Percentiles rank a stretch among this genome's conserved stretches.
Conservation (phyloP, 2,888 invertebrate species). For the Phyllotreta striolata region DNA sequence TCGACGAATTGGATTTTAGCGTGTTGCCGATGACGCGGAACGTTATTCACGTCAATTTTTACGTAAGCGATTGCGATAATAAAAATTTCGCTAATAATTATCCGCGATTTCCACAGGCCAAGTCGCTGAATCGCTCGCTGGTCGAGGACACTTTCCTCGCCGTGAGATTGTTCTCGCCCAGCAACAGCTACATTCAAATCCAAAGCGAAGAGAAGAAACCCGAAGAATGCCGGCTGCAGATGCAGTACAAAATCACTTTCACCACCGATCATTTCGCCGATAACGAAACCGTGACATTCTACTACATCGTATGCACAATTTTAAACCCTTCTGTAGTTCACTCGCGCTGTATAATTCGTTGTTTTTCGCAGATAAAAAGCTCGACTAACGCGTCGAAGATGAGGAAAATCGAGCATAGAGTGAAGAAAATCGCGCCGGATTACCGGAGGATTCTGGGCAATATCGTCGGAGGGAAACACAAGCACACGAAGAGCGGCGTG, state of each 20-base stretch:
- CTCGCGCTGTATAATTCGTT: constrained; percentile 12
- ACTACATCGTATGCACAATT: too few species aligned
- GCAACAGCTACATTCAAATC: constrained; percentile 55
- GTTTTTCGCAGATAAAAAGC: constrained; percentile 55
- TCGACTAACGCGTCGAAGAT: constrained; percentile 53
- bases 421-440: constrained; percentile 47
- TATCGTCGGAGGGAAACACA: constrained; percentile 52
- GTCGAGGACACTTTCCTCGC: constrained; percentile 48
- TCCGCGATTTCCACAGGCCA: constrained; percentile 49
- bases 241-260: constrained; percentile 56
- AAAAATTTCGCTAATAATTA: too few species aligned
- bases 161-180: constrained; percentile 56
- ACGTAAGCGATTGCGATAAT: too few species aligned
- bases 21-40: constrained; percentile 55
- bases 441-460: constrained; percentile 50
- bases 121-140: constrained; percentile 52
- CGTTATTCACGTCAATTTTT: constrained; percentile 55
- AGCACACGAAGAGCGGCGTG: constrained; percentile 48
- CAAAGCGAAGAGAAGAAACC: constrained; percentile 46
- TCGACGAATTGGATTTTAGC: constrained; percentile 52
- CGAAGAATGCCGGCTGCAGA: constrained; percentile 52
- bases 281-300: constrained; percentile 53
- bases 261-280: constrained; percentile 52
- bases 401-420: constrained; percentile 49
- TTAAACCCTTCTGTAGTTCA: constrained; percentile 2